A percentile compares a stretch with the other conserved stretches of the same genome.
Evolutionary conservation across 2,113 vertebrate genomes (phyloP).

Genomic region (Tachysurus vachellii): DNA sequence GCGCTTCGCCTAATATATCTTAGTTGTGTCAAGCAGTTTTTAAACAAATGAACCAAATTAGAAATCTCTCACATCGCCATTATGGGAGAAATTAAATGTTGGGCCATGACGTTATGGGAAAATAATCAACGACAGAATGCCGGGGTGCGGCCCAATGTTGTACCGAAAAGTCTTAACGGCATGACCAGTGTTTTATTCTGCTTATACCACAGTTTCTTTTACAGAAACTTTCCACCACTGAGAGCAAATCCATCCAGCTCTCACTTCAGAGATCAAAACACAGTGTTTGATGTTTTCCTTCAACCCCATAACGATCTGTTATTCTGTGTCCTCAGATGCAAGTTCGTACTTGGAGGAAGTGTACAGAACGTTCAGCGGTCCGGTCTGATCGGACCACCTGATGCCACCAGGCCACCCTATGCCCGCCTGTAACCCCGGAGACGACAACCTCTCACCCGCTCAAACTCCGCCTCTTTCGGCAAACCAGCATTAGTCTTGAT

Average conservation of each 20-base stretch:
- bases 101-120: neutral
- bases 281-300: neutral
- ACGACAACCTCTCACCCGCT: slow-evolving; percentile 21
- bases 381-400: slow-evolving; percentile 44
- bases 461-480: slow-evolving; percentile 74
- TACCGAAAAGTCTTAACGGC: neutral
- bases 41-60: neutral
- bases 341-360: slow-evolving; percentile 38
- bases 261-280: neutral
- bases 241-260: neutral
- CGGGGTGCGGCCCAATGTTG: neutral
- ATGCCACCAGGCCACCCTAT: slow-evolving; percentile 56
- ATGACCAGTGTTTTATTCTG: neutral
- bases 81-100: neutral
- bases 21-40: neutral
- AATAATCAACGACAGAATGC: neutral
- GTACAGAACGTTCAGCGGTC: slow-evolving; percentile 60
- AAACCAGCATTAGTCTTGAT: slow-evolving; percentile 90
- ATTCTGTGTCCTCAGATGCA: slow-evolving; percentile 52
- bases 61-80: neutral
- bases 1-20: neutral
- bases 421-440: slow-evolving; percentile 57
- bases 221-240: neutral
- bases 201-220: no score
- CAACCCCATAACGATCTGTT: neutral